Evolutionary conservation across 2,888 invertebrate species (phyloP).

Genomic region (Dryomyza anilis): DNA sequence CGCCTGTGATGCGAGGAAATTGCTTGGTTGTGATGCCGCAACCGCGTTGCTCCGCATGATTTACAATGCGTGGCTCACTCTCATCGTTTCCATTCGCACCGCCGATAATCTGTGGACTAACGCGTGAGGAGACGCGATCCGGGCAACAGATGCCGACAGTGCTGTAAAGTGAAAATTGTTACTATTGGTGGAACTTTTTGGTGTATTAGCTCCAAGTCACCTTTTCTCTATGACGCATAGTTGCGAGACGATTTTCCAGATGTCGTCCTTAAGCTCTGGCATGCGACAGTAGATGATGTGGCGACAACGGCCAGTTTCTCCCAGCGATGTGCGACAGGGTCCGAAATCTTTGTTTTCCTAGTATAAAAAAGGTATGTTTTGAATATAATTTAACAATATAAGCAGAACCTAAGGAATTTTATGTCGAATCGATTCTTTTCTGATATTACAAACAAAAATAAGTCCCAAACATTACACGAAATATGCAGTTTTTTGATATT

Average conservation of each 20-base stretch:
- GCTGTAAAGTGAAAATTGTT: slow-evolving; percentile 44
- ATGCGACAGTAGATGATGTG: slow-evolving; percentile 67
- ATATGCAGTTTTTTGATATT: too few species aligned
- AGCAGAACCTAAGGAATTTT: too few species aligned
- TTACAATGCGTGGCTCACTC: slow-evolving; percentile 42
- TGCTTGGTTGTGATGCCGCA: slow-evolving; percentile 60
- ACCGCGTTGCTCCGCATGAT: slow-evolving; percentile 55
- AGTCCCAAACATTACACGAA: too few species aligned
- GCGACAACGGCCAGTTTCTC: slow-evolving; percentile 71
- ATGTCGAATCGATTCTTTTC: too few species aligned
- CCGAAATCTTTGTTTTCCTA: slow-evolving; percentile 69
- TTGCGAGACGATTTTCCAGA: slow-evolving; percentile 69
- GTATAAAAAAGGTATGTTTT: slow-evolving; percentile 30
- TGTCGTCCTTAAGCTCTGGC: slow-evolving; percentile 66
- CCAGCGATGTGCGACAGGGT: slow-evolving; percentile 65
- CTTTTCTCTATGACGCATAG: slow-evolving; percentile 71
- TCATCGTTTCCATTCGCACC: slow-evolving; percentile 35
- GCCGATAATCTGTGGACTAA: slow-evolving; percentile 47
- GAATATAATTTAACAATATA: background rate
- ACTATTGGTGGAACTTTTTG: too few species aligned
- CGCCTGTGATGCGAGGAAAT: slow-evolving; percentile 66
- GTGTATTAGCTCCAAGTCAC: too few species aligned
- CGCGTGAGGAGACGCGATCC: slow-evolving; percentile 58
- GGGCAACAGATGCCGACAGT: slow-evolving; percentile 79
- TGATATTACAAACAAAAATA: background rate